These are phyloP conservation scores for Halisarca cf. caerulea DNA, from an alignment of 37 sponge, comb jelly and placozoan species.

Conservation along the genomic window DNA sequence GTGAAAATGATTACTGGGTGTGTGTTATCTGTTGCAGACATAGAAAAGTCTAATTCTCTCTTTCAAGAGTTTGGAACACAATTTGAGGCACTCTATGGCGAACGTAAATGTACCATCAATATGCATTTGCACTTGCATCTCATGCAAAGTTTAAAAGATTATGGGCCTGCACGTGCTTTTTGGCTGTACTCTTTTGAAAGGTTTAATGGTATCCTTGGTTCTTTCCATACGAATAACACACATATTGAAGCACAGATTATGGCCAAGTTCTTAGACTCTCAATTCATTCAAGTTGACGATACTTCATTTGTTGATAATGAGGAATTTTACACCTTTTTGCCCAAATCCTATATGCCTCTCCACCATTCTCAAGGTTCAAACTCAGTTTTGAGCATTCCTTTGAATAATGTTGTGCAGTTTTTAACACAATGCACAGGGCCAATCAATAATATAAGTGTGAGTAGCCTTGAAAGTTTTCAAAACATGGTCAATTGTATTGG, in stretches of 20 bases:
- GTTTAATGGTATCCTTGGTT: slow-evolving; percentile 14
- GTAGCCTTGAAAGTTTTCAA: not conserved
- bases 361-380: not conserved
- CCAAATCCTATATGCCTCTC: slow-evolving; percentile 1
- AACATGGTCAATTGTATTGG: slow-evolving; percentile 15
- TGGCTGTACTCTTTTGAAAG: slow-evolving; percentile 27
- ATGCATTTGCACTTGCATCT: slow-evolving; percentile 65
- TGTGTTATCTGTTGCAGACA: slow-evolving; percentile 21
- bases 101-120: slow-evolving; percentile 40
- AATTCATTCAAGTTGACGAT: not conserved
- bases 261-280: slow-evolving; percentile 1
- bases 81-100: slow-evolving; percentile 53
- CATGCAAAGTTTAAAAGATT: slow-evolving; percentile 38
- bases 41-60: slow-evolving; percentile 35
- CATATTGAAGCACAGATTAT: slow-evolving; percentile 1
- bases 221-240: slow-evolving; percentile 15
- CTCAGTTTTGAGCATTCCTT: not conserved
- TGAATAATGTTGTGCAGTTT: slow-evolving; percentile 10
- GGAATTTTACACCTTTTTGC: slow-evolving; percentile 1
- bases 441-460: not conserved
- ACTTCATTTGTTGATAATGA: not conserved
- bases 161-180: slow-evolving; percentile 29
- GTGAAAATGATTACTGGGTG: slow-evolving; percentile 33
- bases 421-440: slow-evolving; percentile 10
- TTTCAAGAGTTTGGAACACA: slow-evolving; percentile 26